These are phyloP conservation scores for Sitophilus oryzae DNA, from an alignment of 1,140 invertebrate genomes.

Conservation along the genomic window DNA sequence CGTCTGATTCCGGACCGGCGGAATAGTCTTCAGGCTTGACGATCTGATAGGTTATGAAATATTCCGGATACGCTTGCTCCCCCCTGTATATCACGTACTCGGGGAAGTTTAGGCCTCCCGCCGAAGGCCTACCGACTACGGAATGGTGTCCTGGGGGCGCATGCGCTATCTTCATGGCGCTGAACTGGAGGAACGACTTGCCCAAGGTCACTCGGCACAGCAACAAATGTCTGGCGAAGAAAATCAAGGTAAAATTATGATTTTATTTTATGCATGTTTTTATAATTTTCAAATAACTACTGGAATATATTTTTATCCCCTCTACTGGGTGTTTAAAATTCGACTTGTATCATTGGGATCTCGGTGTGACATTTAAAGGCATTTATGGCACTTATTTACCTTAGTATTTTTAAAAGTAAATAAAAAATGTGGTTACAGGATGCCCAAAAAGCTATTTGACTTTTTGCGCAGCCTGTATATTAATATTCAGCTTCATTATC, in stretches of 20 bases:
- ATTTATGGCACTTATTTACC: too few species aligned
- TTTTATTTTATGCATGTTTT: too few species aligned
- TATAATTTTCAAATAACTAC: too few species aligned
- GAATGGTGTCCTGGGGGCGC: constrained; percentile 94
- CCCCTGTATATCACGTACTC: constrained; percentile 97
- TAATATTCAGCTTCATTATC: constrained; percentile 84
- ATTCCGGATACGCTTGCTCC: constrained; percentile 95
- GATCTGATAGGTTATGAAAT: constrained; percentile 94
- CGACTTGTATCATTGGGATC: constrained; percentile 92
- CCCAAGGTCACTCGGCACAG: constrained; percentile 91
- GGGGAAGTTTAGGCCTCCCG: constrained; percentile 87
- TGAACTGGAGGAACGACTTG: constrained; percentile 91
- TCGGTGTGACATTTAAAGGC: too few species aligned
- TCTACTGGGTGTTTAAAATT: too few species aligned
- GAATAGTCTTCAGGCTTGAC: constrained; percentile 67
- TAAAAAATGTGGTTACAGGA: too few species aligned
- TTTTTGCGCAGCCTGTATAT: constrained; percentile 61
- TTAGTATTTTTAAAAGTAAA: too few species aligned
- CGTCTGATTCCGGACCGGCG: constrained; percentile 37
- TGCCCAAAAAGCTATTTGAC: constrained; percentile 1
- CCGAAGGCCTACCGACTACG: constrained; percentile 84
- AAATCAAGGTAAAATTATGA: too few species aligned
- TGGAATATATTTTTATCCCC: too few species aligned
- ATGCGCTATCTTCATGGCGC: constrained; percentile 97
- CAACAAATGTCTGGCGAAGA: constrained; percentile 79